phyloP scores from a whole-genome alignment of 2,113 vertebrate genomes.

The human (Homo sapiens) region DNA sequence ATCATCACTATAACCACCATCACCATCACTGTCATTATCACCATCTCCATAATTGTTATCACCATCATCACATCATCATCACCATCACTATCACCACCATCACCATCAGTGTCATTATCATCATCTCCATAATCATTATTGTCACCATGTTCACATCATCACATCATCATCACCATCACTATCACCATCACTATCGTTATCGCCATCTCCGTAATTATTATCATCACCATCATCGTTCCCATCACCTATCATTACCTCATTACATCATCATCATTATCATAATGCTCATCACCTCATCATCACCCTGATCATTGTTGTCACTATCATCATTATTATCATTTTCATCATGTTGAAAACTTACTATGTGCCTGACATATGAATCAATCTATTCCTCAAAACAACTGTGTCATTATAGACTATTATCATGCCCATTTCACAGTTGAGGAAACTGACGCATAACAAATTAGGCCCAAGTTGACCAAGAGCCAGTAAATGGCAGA shows the following conservation, averaged over 20 bases:
- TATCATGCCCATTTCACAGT: not conserved
- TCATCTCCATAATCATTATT: no score
- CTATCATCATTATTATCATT: no score
- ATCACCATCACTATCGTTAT: rapidly evolving
- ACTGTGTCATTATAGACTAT: not conserved
- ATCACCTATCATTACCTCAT: not conserved
- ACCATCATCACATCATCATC: not conserved
- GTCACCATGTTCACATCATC: not conserved
- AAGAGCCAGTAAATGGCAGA: not conserved
- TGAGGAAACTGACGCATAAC: not conserved
- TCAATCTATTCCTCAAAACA: not conserved
- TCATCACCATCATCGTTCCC: no score
- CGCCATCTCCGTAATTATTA: not conserved
- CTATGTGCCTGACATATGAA: not conserved
- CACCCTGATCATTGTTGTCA: no score
- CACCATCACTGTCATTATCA: not conserved
- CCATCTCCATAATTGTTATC: no score
- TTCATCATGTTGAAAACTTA: not conserved
- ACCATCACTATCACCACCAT: not conserved
- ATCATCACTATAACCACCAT: no score
- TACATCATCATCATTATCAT: not conserved
- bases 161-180: no score
- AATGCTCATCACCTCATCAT: no score
- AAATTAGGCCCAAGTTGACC: not conserved
- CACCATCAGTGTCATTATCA: rapidly evolving